These are phyloP conservation scores for Diachasmimorpha longicaudata DNA, from an alignment of 1,140 invertebrate species.

Conservation along the genomic window DNA sequence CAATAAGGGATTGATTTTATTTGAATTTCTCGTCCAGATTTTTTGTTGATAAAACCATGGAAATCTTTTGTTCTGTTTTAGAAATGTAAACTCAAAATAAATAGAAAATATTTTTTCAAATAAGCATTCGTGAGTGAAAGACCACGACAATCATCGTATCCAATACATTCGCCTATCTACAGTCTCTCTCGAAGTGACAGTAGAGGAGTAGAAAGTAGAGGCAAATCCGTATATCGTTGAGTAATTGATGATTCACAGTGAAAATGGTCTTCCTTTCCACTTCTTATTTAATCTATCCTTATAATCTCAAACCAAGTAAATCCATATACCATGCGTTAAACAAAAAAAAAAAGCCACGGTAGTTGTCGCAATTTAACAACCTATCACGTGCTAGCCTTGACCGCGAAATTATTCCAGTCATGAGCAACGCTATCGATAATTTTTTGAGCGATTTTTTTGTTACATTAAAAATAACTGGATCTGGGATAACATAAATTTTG, in stretches of 20 bases:
- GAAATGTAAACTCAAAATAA: too few relatives aligned
- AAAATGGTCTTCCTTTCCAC: constrained; percentile 13
- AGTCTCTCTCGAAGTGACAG: background rate
- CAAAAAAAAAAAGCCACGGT: background rate
- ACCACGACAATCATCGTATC: background rate
- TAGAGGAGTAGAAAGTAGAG: constrained; percentile 19
- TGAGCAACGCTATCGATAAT: background rate
- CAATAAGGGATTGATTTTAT: too few relatives aligned
- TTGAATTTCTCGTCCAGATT: too few relatives aligned
- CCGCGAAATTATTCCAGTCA: background rate
- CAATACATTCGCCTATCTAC: background rate
- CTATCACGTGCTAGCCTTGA: constrained; percentile 6
- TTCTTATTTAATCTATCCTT: background rate
- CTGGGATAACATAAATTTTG: constrained; percentile 13
- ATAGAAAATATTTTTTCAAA: background rate
- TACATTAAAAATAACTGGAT: background rate
- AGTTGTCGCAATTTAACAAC: background rate
- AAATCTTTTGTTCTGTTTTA: too few relatives aligned
- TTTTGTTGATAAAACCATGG: too few relatives aligned
- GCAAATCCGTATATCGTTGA: constrained; percentile 17
- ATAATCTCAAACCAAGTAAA: background rate
- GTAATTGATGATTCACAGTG: constrained; percentile 24
- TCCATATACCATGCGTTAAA: background rate
- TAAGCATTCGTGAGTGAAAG: background rate
- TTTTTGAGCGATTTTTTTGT: constrained; percentile 14